A percentile compares a stretch with the other conserved stretches of the same genome.
Evolutionary conservation across 2,888 invertebrate genomes (phyloP).

Genomic region (Dicyrtomina minuta): DNA sequence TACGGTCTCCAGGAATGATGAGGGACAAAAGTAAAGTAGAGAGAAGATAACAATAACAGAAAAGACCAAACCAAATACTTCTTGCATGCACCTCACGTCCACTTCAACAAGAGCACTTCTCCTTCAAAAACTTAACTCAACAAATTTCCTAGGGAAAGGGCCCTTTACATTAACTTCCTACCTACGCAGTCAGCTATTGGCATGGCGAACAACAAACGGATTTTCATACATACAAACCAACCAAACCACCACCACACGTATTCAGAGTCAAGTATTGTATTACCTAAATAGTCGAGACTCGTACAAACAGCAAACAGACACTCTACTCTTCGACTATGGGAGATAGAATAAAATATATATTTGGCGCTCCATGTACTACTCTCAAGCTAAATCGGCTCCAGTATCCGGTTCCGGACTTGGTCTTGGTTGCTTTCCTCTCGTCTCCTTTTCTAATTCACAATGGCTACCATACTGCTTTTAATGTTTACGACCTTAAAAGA

Average conservation of each 20-base stretch:
- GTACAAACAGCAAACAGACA: neutral
- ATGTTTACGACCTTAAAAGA: too few relatives aligned
- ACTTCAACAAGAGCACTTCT: conserved; percentile 18
- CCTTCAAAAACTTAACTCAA: neutral
- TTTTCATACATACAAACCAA: neutral
- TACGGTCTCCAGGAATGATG: conserved; percentile 2
- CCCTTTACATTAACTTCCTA: conserved; percentile 1
- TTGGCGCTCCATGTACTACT: neutral
- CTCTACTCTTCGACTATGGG: too few relatives aligned
- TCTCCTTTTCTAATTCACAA: neutral
- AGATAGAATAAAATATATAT: too few relatives aligned
- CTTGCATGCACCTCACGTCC: conserved; percentile 20
- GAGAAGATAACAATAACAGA: conserved; percentile 22
- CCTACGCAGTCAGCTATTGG: neutral
- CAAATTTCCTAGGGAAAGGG: neutral
- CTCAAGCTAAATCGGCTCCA: conserved; percentile 11
- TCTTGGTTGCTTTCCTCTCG: conserved; percentile 2
- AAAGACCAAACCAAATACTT: conserved; percentile 13
- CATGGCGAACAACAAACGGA: conserved; percentile 3
- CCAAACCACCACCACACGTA: too few relatives aligned
- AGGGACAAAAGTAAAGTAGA: neutral
- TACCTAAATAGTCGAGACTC: neutral
- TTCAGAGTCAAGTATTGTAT: neutral
- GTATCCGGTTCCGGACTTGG: conserved; percentile 18
- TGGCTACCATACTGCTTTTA: too few relatives aligned